Percentiles rank a stretch among this genome's conserved stretches.
These are phyloP conservation scores for Fistularia tabacaria DNA, from an alignment of 2,797 vertebrate species.

Conservation along the genomic window DNA sequence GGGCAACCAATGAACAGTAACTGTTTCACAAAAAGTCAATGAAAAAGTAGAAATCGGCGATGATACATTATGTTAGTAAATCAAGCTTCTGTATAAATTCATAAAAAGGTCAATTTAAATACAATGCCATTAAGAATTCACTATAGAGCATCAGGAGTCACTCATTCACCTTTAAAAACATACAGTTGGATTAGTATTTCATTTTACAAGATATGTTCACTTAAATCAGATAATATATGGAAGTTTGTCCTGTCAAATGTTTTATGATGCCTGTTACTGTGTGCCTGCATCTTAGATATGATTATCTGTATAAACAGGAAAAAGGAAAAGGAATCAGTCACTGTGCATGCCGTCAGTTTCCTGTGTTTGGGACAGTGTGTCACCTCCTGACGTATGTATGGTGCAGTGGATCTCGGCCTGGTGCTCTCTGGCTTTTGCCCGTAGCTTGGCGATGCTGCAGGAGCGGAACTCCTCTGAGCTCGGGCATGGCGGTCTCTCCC, in stretches of 20 bases:
- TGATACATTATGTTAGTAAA: neutral
- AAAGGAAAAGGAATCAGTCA: slow-evolving; percentile 50
- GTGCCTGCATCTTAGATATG: slow-evolving; percentile 4
- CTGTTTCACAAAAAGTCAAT: no score
- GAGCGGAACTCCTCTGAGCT: slow-evolving; percentile 74
- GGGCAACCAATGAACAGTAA: no score
- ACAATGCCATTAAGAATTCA: no score
- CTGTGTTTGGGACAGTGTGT: slow-evolving; percentile 56
- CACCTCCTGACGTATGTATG: slow-evolving; percentile 53
- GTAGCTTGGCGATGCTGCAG: slow-evolving; percentile 78
- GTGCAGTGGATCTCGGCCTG: slow-evolving; percentile 74
- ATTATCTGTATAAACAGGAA: slow-evolving; percentile 50
- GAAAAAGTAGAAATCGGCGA: neutral
- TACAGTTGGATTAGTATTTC: no score
- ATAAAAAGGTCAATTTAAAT: no score
- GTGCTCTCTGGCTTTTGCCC: slow-evolving; percentile 80
- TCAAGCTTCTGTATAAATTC: no score
- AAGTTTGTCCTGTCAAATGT: no score
- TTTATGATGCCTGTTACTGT: neutral
- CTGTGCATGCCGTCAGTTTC: slow-evolving; percentile 35
- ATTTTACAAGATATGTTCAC: no score
- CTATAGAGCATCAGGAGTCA: no score
- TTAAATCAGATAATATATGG: no score
- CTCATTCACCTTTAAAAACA: no score
- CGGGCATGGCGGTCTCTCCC: slow-evolving; percentile 44